phyloP scores from a whole-genome alignment of 2,888 invertebrate species.

The Agrotis segetum region DNA sequence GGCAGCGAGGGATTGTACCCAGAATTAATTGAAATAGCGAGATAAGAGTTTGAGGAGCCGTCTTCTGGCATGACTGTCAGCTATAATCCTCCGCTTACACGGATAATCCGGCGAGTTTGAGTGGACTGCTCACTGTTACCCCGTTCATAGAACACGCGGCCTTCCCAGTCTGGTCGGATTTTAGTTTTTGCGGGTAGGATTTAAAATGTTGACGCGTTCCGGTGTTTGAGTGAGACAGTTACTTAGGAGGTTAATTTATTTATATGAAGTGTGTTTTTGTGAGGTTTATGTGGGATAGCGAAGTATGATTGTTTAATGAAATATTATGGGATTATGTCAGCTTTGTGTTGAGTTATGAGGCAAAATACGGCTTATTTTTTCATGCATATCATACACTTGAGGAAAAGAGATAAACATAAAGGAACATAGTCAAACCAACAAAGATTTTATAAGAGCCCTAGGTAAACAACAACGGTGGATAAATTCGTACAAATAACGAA shows the following conservation, averaged over 20 bases:
- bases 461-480: conserved; percentile 2
- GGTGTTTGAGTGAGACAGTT: conserved; percentile 58
- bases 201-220: conserved; percentile 64
- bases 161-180: conserved; percentile 57
- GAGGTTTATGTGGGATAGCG: conserved; percentile 43
- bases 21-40: conserved; percentile 68
- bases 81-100: conserved; percentile 66
- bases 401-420: background rate
- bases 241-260: conserved; percentile 63
- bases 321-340: conserved; percentile 31
- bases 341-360: conserved; percentile 17
- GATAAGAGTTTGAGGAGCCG: conserved; percentile 64
- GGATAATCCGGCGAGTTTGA: conserved; percentile 64
- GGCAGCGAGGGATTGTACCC: conserved; percentile 53
- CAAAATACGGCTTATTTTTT: background rate
- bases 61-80: conserved; percentile 66
- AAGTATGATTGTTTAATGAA: conserved; percentile 37
- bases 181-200: conserved; percentile 64
- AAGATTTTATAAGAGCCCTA: background rate
- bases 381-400: background rate
- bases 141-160: conserved; percentile 33
- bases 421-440: background rate
- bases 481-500: conserved; percentile 8
- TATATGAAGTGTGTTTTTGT: conserved; percentile 41
- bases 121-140: conserved; percentile 55